Evolutionary conservation across 2,113 vertebrate species (phyloP), one percentile per base, ranked within the genome.

Genomic region (Fukomys damarensis): DNA sequence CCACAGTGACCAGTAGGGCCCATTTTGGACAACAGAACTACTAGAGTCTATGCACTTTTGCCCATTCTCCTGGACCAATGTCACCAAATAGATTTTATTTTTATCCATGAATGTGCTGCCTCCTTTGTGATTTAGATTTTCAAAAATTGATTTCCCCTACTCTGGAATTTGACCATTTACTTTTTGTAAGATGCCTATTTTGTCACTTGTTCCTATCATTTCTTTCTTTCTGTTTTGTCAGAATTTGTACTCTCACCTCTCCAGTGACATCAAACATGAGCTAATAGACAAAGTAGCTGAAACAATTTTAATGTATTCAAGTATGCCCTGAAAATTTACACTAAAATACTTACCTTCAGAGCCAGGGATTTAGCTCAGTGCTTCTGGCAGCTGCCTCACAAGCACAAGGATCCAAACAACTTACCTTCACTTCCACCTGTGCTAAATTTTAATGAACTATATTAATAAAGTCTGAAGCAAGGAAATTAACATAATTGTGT

Each of bases 401-500:
- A n/a, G n/a, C n/a, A n/a, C n/a, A n/a, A n/a, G n/a, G n/a, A n/a
- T n/a, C n/a, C n/a, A n/a, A n/a, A n/a, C n/a, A n/a, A 87, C 87
- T 98, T 98, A 98, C 97, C 97, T 98, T 28, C 85, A 96, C 92
- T 89, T 63, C 65, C 96, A 97, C 86, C 93, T 97, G 95, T 97
- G 72, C 91, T 90, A 80, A 87, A 52, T 85, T 92, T 59, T 96
- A 97, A 77, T 91, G 97, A 97, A 95, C 49, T 28, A 58, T 94
- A 97, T 97, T 97, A 98, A 97, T 97, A 97, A 98, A 98, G 70
- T 94, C 85, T 84, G 98, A 54, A 87, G 38, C 74, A 84, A 81
- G 19, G 17, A 96, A 74, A 94, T 91, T 81, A 96, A 92, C 92
- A 95, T 96, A 98, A 98, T 93, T 91, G 58, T 86, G 86, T 98